These are phyloP conservation scores for Zele albiditarsus DNA, from an alignment of 2,888 invertebrate genomes.

Conservation along the genomic window DNA sequence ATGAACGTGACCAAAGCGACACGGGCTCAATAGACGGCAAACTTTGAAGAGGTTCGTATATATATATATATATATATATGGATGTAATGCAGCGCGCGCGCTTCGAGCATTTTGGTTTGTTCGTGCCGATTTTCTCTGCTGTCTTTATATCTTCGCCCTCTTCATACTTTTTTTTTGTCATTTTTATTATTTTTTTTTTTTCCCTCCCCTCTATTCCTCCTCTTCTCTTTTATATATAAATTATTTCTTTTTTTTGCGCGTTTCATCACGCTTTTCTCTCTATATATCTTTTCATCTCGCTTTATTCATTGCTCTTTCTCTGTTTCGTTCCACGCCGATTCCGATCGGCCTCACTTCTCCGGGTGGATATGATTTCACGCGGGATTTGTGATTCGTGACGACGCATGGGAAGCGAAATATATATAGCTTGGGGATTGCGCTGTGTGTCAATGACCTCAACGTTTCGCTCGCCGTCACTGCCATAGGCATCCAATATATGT, in stretches of 20 bases:
- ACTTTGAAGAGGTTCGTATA: not conserved
- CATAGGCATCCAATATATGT: not conserved
- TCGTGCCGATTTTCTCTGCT: not conserved
- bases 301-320: slow-evolving; percentile 29
- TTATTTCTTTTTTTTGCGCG: not conserved
- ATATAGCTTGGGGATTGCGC: slow-evolving; percentile 33
- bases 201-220: too few species aligned
- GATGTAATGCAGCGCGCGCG: not conserved
- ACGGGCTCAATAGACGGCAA: not conserved
- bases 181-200: not conserved
- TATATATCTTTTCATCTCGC: slow-evolving; percentile 7
- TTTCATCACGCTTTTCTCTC: slow-evolving; percentile 8
- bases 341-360: slow-evolving; percentile 11
- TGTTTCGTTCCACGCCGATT: slow-evolving; percentile 30
- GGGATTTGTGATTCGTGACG: slow-evolving; percentile 37
- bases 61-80: not conserved
- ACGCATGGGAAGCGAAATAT: slow-evolving; percentile 10
- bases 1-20: slow-evolving; percentile 3
- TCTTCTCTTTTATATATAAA: not conserved
- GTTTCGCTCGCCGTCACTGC: not conserved
- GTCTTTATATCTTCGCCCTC: not conserved
- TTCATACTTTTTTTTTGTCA: not conserved
- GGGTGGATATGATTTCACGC: slow-evolving; percentile 30
- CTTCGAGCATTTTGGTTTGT: too few species aligned
- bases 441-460: slow-evolving; percentile 32